Evolutionary conservation across 2,888 invertebrate species (phyloP), one percentile per base, ranked within the genome.

Genomic region (Aspidiotus destructor): DNA sequence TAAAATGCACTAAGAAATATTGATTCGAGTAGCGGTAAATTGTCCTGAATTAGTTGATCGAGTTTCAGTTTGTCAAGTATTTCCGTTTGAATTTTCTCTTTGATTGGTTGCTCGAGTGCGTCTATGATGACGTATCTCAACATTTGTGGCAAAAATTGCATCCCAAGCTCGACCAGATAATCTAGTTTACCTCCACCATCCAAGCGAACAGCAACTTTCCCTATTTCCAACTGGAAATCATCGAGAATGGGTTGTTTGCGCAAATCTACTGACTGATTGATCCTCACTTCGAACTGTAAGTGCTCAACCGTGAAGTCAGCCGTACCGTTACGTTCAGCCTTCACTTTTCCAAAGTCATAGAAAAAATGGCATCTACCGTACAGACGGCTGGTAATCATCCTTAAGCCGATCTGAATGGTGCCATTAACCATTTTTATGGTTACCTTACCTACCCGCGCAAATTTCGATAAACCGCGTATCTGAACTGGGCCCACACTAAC

Each of bases 81-180:
- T 40, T 69, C 55, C 1, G 42, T 28, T 75, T 89, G 88, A 7
- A 90, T 80, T 70, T 85, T 84, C 72, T 84, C 81, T 75, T 84
- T 87, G 2, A 91, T 77, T 0, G 91, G 90, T 53, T 85, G 84
- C 77, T 92, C 91, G 53, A 92, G 76, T 0, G 89, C 88, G 75
- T 91, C 89, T 84, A 91, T 88, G 71, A 92, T 89, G 78, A 91
- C 89, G 76, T 91, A 89, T 69, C 92, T 83, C 70, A 94, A 78
- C 55, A 92, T 79, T 80, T 92, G 92, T 0, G 92, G 92, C 63
- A 92, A 75, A 60, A 91, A 80, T 76, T 93, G 93, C 0, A 92
- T 83, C 2, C 81, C 82, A 69, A 88, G 85, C 77, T 93, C 93
- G 70, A 92, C 80, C 0, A 87, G 75, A 74, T 91, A 92, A 77